Base-by-base conservation (phyloP, 2,888 invertebrate genomes). In the Chrysolina oricalcia region DNA sequence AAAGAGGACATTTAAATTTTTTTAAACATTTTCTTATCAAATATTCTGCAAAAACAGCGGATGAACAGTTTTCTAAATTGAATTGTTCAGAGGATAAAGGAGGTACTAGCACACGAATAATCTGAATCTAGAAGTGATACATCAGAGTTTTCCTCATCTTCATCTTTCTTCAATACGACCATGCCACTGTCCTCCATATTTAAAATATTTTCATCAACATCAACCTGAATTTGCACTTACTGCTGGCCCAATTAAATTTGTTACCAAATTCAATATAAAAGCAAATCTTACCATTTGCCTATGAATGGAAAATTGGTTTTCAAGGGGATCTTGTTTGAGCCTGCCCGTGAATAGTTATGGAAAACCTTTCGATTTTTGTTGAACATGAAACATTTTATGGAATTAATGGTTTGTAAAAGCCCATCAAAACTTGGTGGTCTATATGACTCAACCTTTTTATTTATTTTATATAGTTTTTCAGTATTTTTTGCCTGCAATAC, bases 331-430 rank as follows among this genome's bases (percentile, higher is more conserved):
- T 17, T 48, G 17, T 17, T n/a, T 17, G 8, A 48, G 17, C 48
- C 48, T 48, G 17, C 48, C 48, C 15, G 48, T 48, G 8, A 48
- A 48, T 17, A 48, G 15, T 4, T n/a, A 48, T 48, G 48, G 15
- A 17, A 48, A 48, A n/a, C 15, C 17, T 6, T n/a, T n/a, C 15
- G n/a, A 4, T 48, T 48, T 48, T 48, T 48, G n/a, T 48, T 48
- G 15, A 1, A 8, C 17, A 17, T n/a, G 8, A 48, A 48, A 48
- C 15, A 48, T 43, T 43, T 43, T 9, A 48, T n/a, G 6, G 48
- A n/a, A 48, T 48, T 48, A 17, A 48, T 48, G 4, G 48, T 48
- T 48, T 48, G n/a, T 48, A 48, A 48, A 48, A 48, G n/a, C 17
- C 48, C 48, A 48, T 48, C n/a, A 48, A 48, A 15, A 48, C 17